These are phyloP conservation scores for Macrotrachela quadricornifera DNA, from an alignment of 1,140 invertebrate species.

Conservation along the genomic window DNA sequence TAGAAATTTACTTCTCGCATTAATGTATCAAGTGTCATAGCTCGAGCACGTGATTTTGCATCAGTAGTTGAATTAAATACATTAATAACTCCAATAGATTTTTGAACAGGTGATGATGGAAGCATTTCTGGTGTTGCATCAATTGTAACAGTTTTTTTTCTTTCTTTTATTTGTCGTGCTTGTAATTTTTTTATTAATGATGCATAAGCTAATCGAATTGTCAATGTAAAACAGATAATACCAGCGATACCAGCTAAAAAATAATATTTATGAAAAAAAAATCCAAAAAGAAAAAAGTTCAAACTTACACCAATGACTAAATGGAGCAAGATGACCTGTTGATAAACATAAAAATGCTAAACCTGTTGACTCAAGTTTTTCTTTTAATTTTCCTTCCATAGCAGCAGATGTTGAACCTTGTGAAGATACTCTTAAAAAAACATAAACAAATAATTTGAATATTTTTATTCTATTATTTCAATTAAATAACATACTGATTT, in stretches of 20 bases:
- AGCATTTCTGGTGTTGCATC: background rate
- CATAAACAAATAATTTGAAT: no score
- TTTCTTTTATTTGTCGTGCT: constrained; percentile 11
- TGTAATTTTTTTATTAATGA: constrained; percentile 18
- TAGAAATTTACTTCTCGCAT: background rate
- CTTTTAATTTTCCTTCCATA: constrained; percentile 26
- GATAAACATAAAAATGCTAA: constrained; percentile 20
- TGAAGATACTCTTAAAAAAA: background rate
- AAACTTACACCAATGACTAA: constrained; percentile 9
- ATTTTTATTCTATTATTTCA: background rate
- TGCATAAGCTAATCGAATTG: constrained; percentile 19
- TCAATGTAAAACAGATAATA: constrained; percentile 14
- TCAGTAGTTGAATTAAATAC: background rate
- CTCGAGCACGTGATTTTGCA: background rate
- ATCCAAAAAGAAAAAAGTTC: background rate
- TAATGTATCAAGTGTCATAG: background rate
- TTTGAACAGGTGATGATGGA: no score
- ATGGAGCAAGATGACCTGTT: constrained; percentile 11
- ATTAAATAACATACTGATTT: no score
- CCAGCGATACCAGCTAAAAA: constrained; percentile 15
- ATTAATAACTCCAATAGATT: no score
- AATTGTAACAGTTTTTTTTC: background rate
- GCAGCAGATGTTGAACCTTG: constrained; percentile 12
- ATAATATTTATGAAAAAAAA: background rate
- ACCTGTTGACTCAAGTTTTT: constrained; percentile 23